phyloP scores from a whole-genome alignment of 2,797 vertebrate genomes.

The Danio albolineatus region DNA sequence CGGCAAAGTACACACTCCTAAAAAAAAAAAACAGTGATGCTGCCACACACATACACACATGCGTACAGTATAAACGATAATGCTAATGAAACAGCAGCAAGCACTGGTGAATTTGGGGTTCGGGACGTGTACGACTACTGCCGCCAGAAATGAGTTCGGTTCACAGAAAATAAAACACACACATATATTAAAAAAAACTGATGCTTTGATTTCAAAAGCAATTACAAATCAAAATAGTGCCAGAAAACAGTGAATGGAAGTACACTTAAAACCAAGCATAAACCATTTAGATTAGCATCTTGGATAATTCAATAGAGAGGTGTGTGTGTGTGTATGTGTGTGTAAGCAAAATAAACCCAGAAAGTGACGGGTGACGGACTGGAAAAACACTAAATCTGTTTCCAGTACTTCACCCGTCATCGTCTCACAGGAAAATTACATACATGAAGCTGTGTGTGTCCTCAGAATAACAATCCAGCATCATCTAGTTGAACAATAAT shows the following conservation, averaged over 20 bases:
- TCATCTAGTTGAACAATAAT: slow-evolving; percentile 63
- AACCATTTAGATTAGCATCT: slow-evolving; percentile 35
- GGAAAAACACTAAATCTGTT: slow-evolving; percentile 40
- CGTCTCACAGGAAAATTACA: slow-evolving; percentile 43
- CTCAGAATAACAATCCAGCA: slow-evolving; percentile 64
- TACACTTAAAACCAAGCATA: slow-evolving; percentile 23
- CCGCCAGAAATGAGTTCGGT: slow-evolving; percentile 22
- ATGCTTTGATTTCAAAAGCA: slow-evolving; percentile 58
- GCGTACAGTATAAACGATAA: slow-evolving; percentile 20
- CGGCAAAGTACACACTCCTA: slow-evolving; percentile 40
- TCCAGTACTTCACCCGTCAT: not conserved
- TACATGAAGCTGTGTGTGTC: slow-evolving; percentile 52
- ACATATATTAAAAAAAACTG: slow-evolving; percentile 26
- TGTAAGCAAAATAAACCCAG: not conserved
- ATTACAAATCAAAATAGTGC: slow-evolving; percentile 44
- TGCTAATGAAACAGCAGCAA: slow-evolving; percentile 36
- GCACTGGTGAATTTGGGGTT: slow-evolving; percentile 59
- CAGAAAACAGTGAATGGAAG: slow-evolving; percentile 51
- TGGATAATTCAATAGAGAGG: not conserved
- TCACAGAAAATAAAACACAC: slow-evolving; percentile 41
- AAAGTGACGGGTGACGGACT: slow-evolving; percentile 63
- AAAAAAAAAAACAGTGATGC: slow-evolving; percentile 9
- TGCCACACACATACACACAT: slow-evolving; percentile 19
- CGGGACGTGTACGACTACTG: slow-evolving; percentile 37
- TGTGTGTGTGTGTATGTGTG: slow-evolving; percentile 9